Conservation (phyloP, 2,113 vertebrate species). For the Etheostoma cragini region DNA sequence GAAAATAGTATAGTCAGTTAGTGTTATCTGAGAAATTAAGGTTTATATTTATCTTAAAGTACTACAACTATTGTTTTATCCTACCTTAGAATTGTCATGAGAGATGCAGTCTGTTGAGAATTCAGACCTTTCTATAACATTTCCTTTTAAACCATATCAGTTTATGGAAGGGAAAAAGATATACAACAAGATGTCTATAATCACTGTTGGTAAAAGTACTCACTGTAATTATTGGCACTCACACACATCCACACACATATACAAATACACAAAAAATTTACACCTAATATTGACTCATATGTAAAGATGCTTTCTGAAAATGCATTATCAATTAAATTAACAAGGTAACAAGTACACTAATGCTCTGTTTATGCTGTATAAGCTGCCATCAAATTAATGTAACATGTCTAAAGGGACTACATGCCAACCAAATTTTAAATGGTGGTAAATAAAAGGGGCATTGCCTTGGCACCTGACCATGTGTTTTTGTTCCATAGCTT, state of each 20-base stretch:
- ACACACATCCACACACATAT: neutral
- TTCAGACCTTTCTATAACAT: neutral
- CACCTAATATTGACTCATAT: neutral
- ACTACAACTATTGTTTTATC: neutral
- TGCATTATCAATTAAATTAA: neutral
- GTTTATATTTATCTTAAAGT: neutral
- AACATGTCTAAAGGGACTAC: neutral
- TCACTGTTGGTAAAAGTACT: too few relatives aligned
- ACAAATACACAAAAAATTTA: neutral
- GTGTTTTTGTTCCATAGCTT: neutral
- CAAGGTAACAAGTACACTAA: neutral
- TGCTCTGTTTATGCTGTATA: neutral
- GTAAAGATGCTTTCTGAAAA: neutral
- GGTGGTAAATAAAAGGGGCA: neutral
- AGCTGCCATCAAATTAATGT: neutral
- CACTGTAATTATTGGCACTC: neutral
- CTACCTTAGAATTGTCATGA: neutral
- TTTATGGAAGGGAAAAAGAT: neutral
- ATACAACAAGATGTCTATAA: neutral
- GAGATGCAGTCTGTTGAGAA: neutral
- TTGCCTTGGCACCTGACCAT: neutral
- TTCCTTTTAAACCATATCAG: neutral
- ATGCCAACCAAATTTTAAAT: neutral
- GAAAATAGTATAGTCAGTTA: neutral
- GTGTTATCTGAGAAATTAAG: neutral